Evolutionary conservation across 2,797 vertebrate genomes (phyloP).

Genomic region (Podargus strigoides): DNA sequence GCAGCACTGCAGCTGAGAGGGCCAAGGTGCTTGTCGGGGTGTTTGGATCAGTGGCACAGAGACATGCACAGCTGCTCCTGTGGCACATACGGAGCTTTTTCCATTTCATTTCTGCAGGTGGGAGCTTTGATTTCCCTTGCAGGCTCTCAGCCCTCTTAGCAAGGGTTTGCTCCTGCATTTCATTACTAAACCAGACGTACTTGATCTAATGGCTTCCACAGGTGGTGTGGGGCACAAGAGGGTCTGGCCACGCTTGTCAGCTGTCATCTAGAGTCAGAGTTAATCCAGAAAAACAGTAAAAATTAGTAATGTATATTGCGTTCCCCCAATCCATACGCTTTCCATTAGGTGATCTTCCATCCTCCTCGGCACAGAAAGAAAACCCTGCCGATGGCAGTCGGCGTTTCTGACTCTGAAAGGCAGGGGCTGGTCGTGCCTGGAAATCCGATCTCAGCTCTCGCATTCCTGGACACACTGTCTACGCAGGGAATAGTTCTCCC

Average conservation of each 20-base stretch:
- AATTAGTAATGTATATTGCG: slow-evolving; percentile 65
- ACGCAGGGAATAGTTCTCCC: slow-evolving; percentile 46
- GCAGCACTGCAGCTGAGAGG: accelerated
- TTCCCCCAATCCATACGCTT: slow-evolving; percentile 69
- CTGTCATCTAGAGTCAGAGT: slow-evolving; percentile 71
- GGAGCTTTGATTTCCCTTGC: slow-evolving; percentile 17
- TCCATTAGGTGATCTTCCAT: slow-evolving; percentile 63
- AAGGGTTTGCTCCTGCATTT: slow-evolving; percentile 23
- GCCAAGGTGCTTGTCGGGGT: accelerated
- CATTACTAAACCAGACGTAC: neutral
- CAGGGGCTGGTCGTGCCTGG: slow-evolving; percentile 37
- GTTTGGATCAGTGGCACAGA: neutral
- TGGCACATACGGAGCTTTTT: neutral
- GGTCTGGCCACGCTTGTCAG: neutral
- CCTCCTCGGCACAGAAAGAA: neutral
- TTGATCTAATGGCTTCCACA: slow-evolving; percentile 55
- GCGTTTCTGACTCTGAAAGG: neutral
- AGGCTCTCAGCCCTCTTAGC: neutral
- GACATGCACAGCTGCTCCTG: neutral
- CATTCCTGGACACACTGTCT: slow-evolving; percentile 48
- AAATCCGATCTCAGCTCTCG: slow-evolving; percentile 34
- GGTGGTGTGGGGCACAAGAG: slow-evolving; percentile 17
- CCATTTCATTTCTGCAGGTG: slow-evolving; percentile 19
- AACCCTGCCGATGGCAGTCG: slow-evolving; percentile 1
- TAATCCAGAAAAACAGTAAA: slow-evolving; percentile 70